These are phyloP conservation scores for Diadegma fenestrale DNA, from an alignment of 2,888 invertebrate genomes.

Conservation along the genomic window DNA sequence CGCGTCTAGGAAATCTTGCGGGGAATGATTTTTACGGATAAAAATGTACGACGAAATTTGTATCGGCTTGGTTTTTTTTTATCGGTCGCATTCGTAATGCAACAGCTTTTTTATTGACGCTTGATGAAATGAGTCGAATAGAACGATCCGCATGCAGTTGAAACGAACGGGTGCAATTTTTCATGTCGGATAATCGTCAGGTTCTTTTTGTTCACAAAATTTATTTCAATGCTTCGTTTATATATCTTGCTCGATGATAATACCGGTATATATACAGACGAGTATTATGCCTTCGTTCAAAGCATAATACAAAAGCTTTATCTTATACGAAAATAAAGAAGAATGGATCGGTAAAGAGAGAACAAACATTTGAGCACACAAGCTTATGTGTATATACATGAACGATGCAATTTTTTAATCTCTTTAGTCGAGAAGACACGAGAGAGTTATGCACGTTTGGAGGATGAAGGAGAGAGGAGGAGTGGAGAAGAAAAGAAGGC, in stretches of 20 bases:
- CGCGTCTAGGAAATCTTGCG: conserved; percentile 12
- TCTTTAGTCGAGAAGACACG: conserved; percentile 35
- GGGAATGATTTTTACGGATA: neutral
- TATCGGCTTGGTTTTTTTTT: neutral
- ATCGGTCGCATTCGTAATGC: neutral
- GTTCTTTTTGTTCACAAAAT: neutral
- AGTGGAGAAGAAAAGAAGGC: neutral
- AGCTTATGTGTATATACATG: conserved; percentile 10
- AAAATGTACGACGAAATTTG: neutral
- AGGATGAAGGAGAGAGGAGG: conserved; percentile 30
- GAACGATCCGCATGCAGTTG: neutral
- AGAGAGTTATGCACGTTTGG: conserved; percentile 42
- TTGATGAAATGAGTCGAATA: neutral
- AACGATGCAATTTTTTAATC: conserved; percentile 53
- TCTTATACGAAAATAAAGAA: conserved; percentile 25
- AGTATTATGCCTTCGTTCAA: neutral
- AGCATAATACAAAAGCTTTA: neutral
- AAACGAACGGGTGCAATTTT: conserved; percentile 1
- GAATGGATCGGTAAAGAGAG: conserved; percentile 6
- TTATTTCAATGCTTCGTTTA: neutral
- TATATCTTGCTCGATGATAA: neutral
- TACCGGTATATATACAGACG: neutral
- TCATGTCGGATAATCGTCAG: neutral
- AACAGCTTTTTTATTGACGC: neutral
- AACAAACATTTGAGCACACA: conserved; percentile 20